Base-by-base conservation (phyloP, 2,888 invertebrate species). In the Eupeodes luniger region DNA sequence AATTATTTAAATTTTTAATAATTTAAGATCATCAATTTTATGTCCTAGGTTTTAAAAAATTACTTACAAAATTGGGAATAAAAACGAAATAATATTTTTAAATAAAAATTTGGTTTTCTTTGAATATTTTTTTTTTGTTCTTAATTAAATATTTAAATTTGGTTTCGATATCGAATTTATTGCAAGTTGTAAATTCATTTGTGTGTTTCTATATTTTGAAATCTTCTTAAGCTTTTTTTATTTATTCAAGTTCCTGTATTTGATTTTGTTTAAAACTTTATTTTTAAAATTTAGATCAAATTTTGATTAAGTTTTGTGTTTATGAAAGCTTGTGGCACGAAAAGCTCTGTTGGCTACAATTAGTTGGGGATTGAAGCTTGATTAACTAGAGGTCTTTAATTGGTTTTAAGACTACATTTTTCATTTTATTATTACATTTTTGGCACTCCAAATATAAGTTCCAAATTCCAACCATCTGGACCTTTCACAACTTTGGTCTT, bases 311-410 rank as follows among this genome's bases (percentile, higher is more conserved):
- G n/a, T 44, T 12, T 47, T 0, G 4, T 12, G 6, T 57, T 34
- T 59, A n/a, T 77, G 27, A 16, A 36, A 78, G 59, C 19, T 79
- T 79, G 78, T 79, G 49, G 69, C 49, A 79, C 49, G 19, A 51
- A 61, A 70, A 66, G 14, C 49, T 66, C 14, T 14, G 9, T 66
- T 66, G 9, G 27, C 10, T 27, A 5, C 27, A 47, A 27, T 6
- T 27, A 7, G 10, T 19, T 57, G 19, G 10, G 4, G 27, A 16
- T 66, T 49, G 5, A 47, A 66, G 59, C 59, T 47, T 27, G 2
- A 47, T 47, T 44, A 16, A 5, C 2, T 44, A 47, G 10, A 19
- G 1, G 2, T 64, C 4, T 57, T 57, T 57, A 19, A 40, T 40
- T 40, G 40, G 40, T 40, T 40, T 40, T 40, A 5, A 5, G 40